Evolutionary conservation across 2,888 invertebrate genomes (phyloP).

Genomic region (Callyntrura guangdongensis): DNA sequence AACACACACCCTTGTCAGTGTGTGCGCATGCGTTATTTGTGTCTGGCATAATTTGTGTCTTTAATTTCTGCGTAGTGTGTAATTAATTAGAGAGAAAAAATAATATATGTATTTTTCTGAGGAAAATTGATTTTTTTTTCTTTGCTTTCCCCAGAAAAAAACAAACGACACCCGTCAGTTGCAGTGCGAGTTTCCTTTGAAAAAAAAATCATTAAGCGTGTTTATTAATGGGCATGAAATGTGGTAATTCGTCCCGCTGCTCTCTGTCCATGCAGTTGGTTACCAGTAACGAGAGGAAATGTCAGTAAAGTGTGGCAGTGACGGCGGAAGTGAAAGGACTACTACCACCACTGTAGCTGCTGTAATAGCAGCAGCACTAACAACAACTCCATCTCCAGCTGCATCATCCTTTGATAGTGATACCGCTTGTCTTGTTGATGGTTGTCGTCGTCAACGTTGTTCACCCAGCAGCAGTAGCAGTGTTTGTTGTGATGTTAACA

Average conservation of each 20-base stretch:
- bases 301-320: constrained; percentile 19
- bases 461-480: neutral
- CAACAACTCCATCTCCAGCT: neutral
- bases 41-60: too few species aligned
- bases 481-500: constrained; percentile 34
- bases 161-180: neutral
- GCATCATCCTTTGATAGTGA: neutral
- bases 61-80: too few species aligned
- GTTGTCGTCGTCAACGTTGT: neutral
- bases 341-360: neutral
- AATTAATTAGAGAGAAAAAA: neutral
- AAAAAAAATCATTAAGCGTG: neutral
- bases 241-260: neutral
- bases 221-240: neutral
- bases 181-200: neutral
- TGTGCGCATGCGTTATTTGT: too few species aligned
- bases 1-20: too few species aligned
- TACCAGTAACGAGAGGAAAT: neutral
- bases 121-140: neutral
- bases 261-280: neutral
- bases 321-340: constrained; percentile 43
- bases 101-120: neutral
- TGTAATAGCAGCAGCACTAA: neutral
- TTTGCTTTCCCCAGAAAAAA: neutral
- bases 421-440: neutral